phyloP scores from a whole-genome alignment of 2,797 vertebrate species.

The Todus mexicanus region DNA sequence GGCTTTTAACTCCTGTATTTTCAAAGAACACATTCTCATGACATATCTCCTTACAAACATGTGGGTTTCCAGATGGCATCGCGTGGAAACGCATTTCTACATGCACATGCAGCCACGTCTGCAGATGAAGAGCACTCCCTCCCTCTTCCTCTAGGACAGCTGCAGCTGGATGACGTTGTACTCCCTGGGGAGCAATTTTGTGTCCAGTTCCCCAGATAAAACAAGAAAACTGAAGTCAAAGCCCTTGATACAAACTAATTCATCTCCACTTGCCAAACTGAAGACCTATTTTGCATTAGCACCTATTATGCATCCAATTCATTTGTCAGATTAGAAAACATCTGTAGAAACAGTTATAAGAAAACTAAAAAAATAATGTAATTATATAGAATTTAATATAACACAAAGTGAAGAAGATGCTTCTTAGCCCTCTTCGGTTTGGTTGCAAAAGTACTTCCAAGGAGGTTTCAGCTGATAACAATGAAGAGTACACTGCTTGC shows the following conservation, averaged over 20 bases:
- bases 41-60: background rate
- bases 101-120: rapidly evolving
- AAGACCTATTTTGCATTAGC: background rate
- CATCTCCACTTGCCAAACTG: background rate
- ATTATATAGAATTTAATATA: background rate
- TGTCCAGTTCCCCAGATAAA: background rate
- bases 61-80: background rate
- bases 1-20: background rate
- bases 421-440: background rate
- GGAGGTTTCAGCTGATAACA: background rate
- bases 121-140: background rate
- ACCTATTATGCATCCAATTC: background rate
- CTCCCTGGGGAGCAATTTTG: background rate
- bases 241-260: background rate
- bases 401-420: background rate
- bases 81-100: background rate
- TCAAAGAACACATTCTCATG: background rate
- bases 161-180: background rate
- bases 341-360: background rate
- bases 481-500: background rate
- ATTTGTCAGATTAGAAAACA: background rate
- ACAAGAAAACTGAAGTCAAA: background rate
- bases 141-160: background rate
- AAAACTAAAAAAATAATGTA: background rate
- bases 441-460: background rate